Percentiles rank a stretch among this genome's conserved stretches.
Evolutionary conservation across 2,888 invertebrate species (phyloP).

Genomic region (Neocrepidodera transversa): DNA sequence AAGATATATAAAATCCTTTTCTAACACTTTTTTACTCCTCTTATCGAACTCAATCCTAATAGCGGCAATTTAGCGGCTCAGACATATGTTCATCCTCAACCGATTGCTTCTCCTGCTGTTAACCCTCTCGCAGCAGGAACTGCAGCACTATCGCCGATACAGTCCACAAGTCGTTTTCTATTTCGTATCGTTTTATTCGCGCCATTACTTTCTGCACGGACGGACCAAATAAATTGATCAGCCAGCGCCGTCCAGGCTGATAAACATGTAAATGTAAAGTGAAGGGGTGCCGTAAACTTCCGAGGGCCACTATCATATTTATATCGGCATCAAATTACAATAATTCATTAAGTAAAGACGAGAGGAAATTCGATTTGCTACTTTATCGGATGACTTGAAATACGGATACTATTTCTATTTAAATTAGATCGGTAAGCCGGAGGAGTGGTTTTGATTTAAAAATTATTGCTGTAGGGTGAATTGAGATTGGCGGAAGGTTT

Average conservation of each 20-base stretch:
- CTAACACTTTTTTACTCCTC: too few relatives aligned
- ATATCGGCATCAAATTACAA: conserved; percentile 55
- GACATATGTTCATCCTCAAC: conserved; percentile 5
- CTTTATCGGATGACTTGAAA: conserved; percentile 48
- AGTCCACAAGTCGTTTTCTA: conserved; percentile 45
- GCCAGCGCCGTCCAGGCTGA: conserved; percentile 53
- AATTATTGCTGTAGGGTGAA: conserved; percentile 4
- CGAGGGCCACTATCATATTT: conserved; percentile 42
- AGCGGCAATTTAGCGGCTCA: conserved; percentile 7
- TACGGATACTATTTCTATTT: conserved; percentile 30
- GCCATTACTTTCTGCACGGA: conserved; percentile 11
- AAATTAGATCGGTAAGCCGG: conserved; percentile 12
- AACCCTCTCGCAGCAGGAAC: conserved; percentile 19
- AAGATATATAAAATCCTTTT: too few relatives aligned
- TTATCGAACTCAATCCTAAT: conserved; percentile 3
- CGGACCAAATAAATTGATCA: conserved; percentile 50
- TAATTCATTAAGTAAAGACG: conserved; percentile 55
- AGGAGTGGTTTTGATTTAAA: not conserved
- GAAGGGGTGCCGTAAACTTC: conserved; percentile 28
- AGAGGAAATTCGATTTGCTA: conserved; percentile 53
- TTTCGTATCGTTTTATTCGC: conserved; percentile 48
- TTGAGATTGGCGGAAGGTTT: too few relatives aligned
- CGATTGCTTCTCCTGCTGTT: conserved; percentile 2
- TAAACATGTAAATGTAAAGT: conserved; percentile 56
- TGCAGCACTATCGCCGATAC: conserved; percentile 21